Conservation (phyloP, 2,797 vertebrate genomes). For the Melopsittacus undulatus region DNA sequence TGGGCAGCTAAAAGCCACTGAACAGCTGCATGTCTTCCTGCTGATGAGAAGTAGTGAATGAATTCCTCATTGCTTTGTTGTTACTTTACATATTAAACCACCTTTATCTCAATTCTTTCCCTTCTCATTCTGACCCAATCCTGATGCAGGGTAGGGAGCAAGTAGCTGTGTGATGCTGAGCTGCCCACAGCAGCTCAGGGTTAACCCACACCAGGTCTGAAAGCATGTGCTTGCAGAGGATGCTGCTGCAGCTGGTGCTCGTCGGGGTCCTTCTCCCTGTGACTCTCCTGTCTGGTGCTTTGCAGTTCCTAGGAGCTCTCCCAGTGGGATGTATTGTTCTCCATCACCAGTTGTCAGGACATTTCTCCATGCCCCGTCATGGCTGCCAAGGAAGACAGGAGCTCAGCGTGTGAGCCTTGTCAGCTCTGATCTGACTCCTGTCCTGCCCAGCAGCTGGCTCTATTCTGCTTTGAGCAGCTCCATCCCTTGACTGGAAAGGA, state of each 20-base stretch:
- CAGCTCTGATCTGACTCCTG: neutral
- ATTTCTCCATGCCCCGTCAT: neutral
- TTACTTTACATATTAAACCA: neutral
- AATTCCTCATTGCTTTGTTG: neutral
- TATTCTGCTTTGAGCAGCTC: neutral
- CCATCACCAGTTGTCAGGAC: neutral
- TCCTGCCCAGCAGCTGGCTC: conserved; percentile 35
- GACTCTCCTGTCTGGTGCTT: neutral
- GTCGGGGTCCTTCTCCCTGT: neutral
- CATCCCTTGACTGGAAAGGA: conserved; percentile 1
- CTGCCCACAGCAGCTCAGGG: neutral
- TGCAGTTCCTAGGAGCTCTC: neutral
- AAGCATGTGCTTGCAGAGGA: neutral
- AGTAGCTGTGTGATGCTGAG: neutral
- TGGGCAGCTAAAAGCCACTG: neutral
- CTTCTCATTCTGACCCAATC: neutral
- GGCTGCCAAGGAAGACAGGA: neutral
- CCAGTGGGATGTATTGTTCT: neutral
- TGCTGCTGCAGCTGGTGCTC: neutral
- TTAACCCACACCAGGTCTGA: neutral
- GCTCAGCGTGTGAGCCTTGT: neutral
- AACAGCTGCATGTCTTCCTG: neutral
- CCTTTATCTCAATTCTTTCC: neutral
- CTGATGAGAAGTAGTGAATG: neutral
- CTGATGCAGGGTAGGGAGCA: fast-evolving